Conservation (phyloP, 2,888 invertebrate species). For the Busseola fusca region DNA sequence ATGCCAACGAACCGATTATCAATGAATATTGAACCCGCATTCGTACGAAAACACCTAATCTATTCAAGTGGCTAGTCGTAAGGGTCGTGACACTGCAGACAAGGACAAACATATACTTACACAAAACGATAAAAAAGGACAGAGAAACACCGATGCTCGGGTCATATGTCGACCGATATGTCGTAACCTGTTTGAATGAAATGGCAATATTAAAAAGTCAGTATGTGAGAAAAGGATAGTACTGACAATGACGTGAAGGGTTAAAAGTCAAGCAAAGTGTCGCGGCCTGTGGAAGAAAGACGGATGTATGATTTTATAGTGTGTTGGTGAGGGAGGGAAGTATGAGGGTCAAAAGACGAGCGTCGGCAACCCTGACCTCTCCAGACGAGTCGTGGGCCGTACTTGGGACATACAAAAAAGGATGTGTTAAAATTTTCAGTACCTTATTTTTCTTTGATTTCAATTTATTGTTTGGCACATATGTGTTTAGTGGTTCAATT, state of each 20-base stretch:
- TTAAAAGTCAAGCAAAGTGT: slow-evolving; percentile 88
- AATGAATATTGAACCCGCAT: slow-evolving; percentile 86
- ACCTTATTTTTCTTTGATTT: slow-evolving; percentile 13
- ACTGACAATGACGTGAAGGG: slow-evolving; percentile 86
- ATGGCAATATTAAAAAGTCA: slow-evolving; percentile 68
- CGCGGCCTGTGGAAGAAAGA: slow-evolving; percentile 84
- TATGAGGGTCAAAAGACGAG: slow-evolving; percentile 87
- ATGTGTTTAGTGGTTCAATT: neutral
- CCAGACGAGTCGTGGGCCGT: slow-evolving; percentile 79
- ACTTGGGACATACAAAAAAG: slow-evolving; percentile 70
- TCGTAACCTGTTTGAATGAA: slow-evolving; percentile 87
- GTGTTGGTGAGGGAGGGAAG: slow-evolving; percentile 71
- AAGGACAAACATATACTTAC: slow-evolving; percentile 75
- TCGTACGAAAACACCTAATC: slow-evolving; percentile 88
- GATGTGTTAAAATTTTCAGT: slow-evolving; percentile 44
- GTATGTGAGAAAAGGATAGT: slow-evolving; percentile 77
- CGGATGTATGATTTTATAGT: slow-evolving; percentile 65
- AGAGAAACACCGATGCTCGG: slow-evolving; percentile 77
- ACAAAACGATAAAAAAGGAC: slow-evolving; percentile 76
- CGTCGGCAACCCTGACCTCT: slow-evolving; percentile 88
- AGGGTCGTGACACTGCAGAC: slow-evolving; percentile 84
- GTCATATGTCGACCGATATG: slow-evolving; percentile 88
- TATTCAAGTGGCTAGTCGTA: slow-evolving; percentile 87
- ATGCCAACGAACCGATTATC: slow-evolving; percentile 85
- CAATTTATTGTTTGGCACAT: neutral